Evolutionary conservation across 2,888 invertebrate genomes (phyloP).

Genomic region (Romanomermis culicivorax): DNA sequence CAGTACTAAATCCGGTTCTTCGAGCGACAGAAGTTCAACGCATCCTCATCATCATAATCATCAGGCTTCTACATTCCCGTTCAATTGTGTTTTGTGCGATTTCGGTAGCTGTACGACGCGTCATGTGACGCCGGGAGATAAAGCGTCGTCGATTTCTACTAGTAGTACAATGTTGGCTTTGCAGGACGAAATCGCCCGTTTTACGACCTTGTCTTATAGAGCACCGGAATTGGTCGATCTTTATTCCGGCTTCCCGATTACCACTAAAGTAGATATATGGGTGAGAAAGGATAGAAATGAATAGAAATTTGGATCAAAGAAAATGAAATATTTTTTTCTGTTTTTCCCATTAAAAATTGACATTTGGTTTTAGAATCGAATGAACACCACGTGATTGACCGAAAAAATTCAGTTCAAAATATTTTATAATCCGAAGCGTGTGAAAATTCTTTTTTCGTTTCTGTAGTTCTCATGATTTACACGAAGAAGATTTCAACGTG

Average conservation of each 20-base stretch:
- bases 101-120: constrained; percentile 80
- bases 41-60: too few species aligned
- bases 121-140: constrained; percentile 15
- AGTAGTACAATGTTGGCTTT: too few species aligned
- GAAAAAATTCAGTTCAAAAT: not conserved
- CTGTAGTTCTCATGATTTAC: too few species aligned
- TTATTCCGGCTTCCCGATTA: constrained; percentile 56
- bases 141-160: not conserved
- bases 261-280: constrained; percentile 72
- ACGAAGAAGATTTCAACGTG: too few species aligned
- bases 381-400: not conserved
- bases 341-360: not conserved
- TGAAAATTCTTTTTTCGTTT: too few species aligned
- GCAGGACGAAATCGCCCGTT: constrained; percentile 31
- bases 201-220: constrained; percentile 69
- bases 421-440: too few species aligned
- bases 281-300: constrained; percentile 36
- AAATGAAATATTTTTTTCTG: not conserved
- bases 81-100: constrained; percentile 61
- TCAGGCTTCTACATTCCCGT: not conserved
- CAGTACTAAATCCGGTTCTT: too few species aligned
- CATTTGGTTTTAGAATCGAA: constrained; percentile 7
- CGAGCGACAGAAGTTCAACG: too few species aligned
- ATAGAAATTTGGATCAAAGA: constrained; percentile 8
- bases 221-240: constrained; percentile 82